Conservation (phyloP, 2,797 vertebrate genomes). For the Rhinichthys osculus region DNA sequence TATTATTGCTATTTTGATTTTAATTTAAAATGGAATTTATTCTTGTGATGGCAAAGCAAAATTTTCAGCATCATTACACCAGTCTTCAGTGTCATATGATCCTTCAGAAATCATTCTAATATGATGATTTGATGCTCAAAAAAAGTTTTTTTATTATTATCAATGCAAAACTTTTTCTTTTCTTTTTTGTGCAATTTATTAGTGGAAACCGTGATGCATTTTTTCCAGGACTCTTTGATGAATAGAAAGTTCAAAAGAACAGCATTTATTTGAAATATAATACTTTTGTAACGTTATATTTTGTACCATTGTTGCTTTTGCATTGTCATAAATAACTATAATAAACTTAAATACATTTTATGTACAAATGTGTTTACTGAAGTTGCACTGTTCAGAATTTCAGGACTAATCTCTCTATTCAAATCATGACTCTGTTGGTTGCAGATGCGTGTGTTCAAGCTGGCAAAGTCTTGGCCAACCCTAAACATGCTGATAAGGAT, state of each 20-base stretch:
- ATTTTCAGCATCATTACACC: not conserved
- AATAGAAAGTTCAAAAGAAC: too few relatives aligned
- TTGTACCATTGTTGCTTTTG: not conserved
- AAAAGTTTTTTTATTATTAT: too few relatives aligned
- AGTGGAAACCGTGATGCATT: too few relatives aligned
- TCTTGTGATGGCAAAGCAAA: not conserved
- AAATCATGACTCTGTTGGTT: slow-evolving; percentile 32
- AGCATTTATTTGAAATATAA: too few relatives aligned
- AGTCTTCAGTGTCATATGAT: not conserved
- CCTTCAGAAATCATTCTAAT: not conserved
- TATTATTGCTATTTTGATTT: too few relatives aligned
- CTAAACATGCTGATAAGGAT: slow-evolving; percentile 98
- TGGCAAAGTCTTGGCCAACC: slow-evolving; percentile 96
- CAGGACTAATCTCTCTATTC: not conserved
- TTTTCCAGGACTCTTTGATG: too few relatives aligned
- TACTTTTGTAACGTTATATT: too few relatives aligned
- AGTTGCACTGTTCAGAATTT: not conserved
- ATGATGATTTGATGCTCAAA: not conserved
- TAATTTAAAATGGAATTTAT: not conserved
- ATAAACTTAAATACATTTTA: not conserved
- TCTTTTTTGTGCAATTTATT: too few relatives aligned
- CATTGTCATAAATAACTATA: not conserved
- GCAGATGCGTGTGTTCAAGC: slow-evolving; percentile 95
- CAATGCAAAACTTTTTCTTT: too few relatives aligned
- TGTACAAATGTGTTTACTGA: not conserved